Conservation (phyloP, 2,797 vertebrate species). For the Scolopax rusticola region DNA sequence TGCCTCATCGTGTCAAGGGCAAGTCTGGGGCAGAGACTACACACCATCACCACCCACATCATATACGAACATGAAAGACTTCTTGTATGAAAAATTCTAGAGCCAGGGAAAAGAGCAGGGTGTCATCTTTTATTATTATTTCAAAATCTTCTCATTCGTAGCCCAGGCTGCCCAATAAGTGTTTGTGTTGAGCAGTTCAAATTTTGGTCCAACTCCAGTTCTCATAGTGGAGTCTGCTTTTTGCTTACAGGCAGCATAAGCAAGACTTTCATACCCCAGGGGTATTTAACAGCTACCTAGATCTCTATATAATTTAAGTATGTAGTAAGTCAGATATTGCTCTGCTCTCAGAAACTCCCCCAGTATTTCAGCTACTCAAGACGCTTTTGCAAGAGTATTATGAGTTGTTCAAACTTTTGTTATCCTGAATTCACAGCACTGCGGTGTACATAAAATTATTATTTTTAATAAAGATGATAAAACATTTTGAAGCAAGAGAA, state of each 20-base stretch:
- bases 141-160: background rate
- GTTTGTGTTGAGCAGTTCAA: background rate
- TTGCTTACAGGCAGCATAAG: background rate
- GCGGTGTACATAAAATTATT: background rate
- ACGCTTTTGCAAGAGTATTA: background rate
- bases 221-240: background rate
- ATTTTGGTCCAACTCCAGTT: background rate
- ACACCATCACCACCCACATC: background rate
- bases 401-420: background rate
- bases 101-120: background rate
- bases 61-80: rapidly evolving
- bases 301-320: background rate
- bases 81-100: background rate
- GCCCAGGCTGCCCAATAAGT: background rate
- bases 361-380: background rate
- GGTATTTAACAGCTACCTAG: background rate
- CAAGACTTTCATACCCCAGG: background rate
- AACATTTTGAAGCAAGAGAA: constrained; percentile 33
- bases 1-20: background rate
- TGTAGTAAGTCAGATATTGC: background rate
- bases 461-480: constrained; percentile 61
- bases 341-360: background rate
- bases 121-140: background rate
- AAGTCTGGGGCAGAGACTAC: background rate
- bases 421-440: constrained; percentile 20